phyloP scores from a whole-genome alignment of 2,113 vertebrate genomes.

The Jaculus jaculus region DNA sequence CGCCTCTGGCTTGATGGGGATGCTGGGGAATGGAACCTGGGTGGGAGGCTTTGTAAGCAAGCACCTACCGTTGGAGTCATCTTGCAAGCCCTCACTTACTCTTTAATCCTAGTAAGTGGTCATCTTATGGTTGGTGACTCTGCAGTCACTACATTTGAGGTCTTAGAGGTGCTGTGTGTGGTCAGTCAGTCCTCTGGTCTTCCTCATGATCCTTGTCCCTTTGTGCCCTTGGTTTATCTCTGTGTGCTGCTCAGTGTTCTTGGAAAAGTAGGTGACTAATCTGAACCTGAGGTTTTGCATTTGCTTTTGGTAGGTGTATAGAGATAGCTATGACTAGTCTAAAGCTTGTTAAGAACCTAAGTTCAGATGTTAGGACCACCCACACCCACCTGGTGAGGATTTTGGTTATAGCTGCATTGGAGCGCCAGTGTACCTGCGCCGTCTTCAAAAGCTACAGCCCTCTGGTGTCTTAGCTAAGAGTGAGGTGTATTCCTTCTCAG shows the following conservation, averaged over 20 bases:
- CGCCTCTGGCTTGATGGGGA: no score
- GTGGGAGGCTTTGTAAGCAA: no score
- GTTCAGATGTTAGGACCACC: neutral
- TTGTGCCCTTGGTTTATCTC: slow-evolving; percentile 4
- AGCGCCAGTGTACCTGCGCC: neutral
- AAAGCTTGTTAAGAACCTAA: slow-evolving; percentile 23
- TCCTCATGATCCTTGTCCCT: slow-evolving; percentile 27
- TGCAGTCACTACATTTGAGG: neutral
- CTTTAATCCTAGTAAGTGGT: slow-evolving; percentile 2
- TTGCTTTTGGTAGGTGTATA: slow-evolving; percentile 42
- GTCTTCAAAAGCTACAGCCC: neutral
- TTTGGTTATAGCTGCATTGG: neutral
- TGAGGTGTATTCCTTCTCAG: neutral
- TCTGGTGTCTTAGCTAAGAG: slow-evolving; percentile 11
- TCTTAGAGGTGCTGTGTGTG: slow-evolving; percentile 26
- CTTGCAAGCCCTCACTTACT: no score
- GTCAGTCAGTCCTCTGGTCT: neutral
- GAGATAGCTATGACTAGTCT: neutral
- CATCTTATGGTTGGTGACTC: slow-evolving; percentile 18
- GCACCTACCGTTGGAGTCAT: no score
- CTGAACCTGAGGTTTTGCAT: slow-evolving; percentile 24
- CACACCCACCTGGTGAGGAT: neutral
- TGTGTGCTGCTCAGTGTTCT: slow-evolving; percentile 8
- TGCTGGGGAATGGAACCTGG: no score
- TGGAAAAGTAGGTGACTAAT: neutral